phyloP scores from a whole-genome alignment of 1,140 invertebrate species.

The Drosophila mojavensis region DNA sequence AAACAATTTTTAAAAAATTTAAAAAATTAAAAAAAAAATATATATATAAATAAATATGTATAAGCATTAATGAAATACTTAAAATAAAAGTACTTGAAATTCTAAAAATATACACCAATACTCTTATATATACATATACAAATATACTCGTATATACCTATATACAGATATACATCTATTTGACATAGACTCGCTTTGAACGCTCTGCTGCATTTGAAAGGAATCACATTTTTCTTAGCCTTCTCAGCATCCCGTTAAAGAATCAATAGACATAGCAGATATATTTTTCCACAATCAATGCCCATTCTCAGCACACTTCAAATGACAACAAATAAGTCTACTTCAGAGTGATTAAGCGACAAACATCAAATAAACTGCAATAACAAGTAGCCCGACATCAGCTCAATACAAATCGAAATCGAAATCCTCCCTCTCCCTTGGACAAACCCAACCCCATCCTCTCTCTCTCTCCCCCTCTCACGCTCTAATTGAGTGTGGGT shows the following conservation, averaged over 20 bases:
- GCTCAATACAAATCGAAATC: neutral
- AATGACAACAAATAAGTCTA: constrained; percentile 68
- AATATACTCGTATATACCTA: too few species aligned
- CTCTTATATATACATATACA: too few species aligned
- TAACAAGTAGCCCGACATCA: constrained; percentile 51
- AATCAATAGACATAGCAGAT: constrained; percentile 3
- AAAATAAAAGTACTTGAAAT: too few species aligned
- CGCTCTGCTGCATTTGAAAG: neutral
- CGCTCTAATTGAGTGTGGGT: constrained; percentile 34
- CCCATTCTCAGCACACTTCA: constrained; percentile 19
- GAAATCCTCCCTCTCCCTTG: neutral
- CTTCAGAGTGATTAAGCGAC: constrained; percentile 68
- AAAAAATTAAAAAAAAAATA: too few species aligned
- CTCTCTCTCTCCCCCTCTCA: neutral
- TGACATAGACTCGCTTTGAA: too few species aligned
- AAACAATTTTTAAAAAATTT: too few species aligned
- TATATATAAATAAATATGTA: too few species aligned
- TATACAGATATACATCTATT: too few species aligned
- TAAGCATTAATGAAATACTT: too few species aligned
- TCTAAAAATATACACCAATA: too few species aligned
- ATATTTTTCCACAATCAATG: constrained; percentile 11
- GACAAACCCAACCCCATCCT: neutral
- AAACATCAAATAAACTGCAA: constrained; percentile 77
- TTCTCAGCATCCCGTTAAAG: neutral
- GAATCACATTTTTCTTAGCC: neutral